Evolutionary conservation across 2,888 invertebrate genomes (phyloP), one percentile per base, ranked within the genome.

Genomic region (Allygus modestus): DNA sequence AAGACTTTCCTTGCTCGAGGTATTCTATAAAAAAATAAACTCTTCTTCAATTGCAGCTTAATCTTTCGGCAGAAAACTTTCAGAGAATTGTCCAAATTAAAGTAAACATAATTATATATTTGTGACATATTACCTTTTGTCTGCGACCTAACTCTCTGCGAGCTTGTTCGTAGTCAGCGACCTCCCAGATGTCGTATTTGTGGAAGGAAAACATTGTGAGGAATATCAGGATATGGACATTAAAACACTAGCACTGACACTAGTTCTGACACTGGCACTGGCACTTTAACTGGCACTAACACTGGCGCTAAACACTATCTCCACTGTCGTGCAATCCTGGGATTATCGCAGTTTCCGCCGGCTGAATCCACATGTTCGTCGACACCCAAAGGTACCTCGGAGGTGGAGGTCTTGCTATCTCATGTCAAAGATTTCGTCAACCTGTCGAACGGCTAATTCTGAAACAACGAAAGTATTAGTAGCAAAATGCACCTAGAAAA

Each of bases 121-220:
- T 46, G 12, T 15, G 12, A 46, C 12, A 46, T 37, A 17, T 65
- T 65, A 65, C 65, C 65, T 28, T 65, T 28, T 65, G 65, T 58
- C 58, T 20, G 26, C 26, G 58, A 12, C 2, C 26, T 20, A 58
- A 58, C 26, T 46, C 20, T 28, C 33, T 43, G n/a, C 73, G 46
- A 17, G 51, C 37, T 20, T 73, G 71, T 17, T 83, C 83, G 12
- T 83, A 73, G 20, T 83, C 73, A 4, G 83, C 37, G 15, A 73
- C 23, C 54, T 83, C 73, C 83, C 83, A 83, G 51, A 83, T 54
- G 26, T 83, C 83, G 54, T 83, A 83, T 23, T 73, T 71, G 58
- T 83, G 83, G 41, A 83, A 83, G 51, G 73, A 33, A 28, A 79
- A 79, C 79, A 79, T 79, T 17, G 31, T 51, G 31, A 7, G n/a